Evolutionary conservation across 37 sponge, comb jelly and placozoan genomes (phyloP).

Genomic region (Dysidea cf. avara): DNA sequence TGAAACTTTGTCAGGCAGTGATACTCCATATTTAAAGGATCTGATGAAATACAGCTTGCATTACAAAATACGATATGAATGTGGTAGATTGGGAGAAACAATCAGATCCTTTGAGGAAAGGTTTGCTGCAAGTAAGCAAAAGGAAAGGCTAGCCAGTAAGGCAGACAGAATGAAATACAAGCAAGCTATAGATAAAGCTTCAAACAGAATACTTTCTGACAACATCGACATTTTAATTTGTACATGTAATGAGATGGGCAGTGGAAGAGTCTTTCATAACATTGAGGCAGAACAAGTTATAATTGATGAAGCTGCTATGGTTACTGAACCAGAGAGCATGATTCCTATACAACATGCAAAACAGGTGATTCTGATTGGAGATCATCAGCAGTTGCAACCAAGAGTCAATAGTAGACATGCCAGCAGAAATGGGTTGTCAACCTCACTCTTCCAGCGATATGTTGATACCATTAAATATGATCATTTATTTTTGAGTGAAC

Average conservation of each 20-base stretch:
- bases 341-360: slow-evolving; percentile 60
- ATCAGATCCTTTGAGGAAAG: not conserved
- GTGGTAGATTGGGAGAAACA: no score
- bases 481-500: slow-evolving; percentile 13
- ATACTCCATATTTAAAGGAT: no score
- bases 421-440: slow-evolving; percentile 41
- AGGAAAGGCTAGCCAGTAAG: no score
- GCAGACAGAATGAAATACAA: slow-evolving; percentile 10
- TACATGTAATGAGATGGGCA: slow-evolving; percentile 67
- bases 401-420: slow-evolving; percentile 47
- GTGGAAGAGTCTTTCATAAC: slow-evolving; percentile 15
- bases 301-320: slow-evolving; percentile 83
- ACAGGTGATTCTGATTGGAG: slow-evolving; percentile 71
- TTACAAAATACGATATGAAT: no score
- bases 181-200: slow-evolving; percentile 1
- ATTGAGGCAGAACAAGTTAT: slow-evolving; percentile 49
- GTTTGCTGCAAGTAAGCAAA: not conserved
- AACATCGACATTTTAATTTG: slow-evolving; percentile 57
- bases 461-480: slow-evolving; percentile 4
- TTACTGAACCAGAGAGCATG: slow-evolving; percentile 69
- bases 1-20: no score
- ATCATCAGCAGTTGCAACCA: slow-evolving; percentile 73
- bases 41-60: no score
- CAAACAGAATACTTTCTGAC: slow-evolving; percentile 13
- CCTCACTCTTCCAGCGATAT: slow-evolving; percentile 74